Percentiles rank a stretch among this genome's conserved stretches.
Conservation (phyloP, 2,888 invertebrate species). For the Tridacna gigas region DNA sequence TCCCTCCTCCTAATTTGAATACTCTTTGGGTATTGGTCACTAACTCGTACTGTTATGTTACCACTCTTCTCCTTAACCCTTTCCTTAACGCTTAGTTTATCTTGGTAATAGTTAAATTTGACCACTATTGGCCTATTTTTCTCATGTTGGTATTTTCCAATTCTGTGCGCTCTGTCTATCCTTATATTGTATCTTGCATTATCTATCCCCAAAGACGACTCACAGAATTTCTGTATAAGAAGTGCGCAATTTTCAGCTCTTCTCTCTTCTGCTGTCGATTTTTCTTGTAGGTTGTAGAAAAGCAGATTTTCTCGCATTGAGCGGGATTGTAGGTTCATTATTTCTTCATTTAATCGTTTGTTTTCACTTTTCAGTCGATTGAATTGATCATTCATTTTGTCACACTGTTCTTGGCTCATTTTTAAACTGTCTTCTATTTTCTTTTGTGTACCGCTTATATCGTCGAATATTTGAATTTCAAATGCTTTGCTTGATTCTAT, state of each 20-base stretch:
- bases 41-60: not conserved
- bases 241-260: not conserved
- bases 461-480: not conserved
- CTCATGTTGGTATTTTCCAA: not conserved
- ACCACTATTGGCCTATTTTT: not conserved
- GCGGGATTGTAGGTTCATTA: not conserved
- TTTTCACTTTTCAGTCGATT: constrained; percentile 11
- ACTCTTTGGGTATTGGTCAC: constrained; percentile 13
- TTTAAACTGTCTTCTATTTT: not conserved
- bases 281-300: not conserved
- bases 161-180: constrained; percentile 17
- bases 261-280: not conserved
- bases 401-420: too few species aligned
- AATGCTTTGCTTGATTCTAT: constrained; percentile 12
- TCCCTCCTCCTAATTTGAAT: not conserved
- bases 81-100: not conserved
- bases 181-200: not conserved
- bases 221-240: not conserved
- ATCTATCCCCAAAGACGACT: not conserved
- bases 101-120: constrained; percentile 3
- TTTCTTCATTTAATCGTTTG: not conserved
- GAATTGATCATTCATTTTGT: not conserved
- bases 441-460: not conserved
- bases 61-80: not conserved
- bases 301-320: constrained; percentile 3